Conservation (phyloP, 2,797 vertebrate genomes). For the Melanogrammus aeglefinus region DNA sequence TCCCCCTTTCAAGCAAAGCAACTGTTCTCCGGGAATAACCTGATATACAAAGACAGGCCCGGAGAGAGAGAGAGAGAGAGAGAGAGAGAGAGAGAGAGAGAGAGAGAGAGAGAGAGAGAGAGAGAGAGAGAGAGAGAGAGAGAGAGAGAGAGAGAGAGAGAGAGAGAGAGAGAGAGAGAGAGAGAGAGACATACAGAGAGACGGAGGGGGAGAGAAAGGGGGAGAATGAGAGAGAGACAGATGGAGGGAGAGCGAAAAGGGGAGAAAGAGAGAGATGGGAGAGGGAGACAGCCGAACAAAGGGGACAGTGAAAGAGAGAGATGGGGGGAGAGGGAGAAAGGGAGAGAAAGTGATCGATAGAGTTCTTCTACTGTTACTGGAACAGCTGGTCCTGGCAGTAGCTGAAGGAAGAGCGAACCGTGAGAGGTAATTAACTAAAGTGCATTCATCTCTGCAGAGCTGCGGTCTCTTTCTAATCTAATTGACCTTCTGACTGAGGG, state of each 20-base stretch:
- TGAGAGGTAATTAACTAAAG: neutral
- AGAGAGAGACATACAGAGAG: too few relatives aligned
- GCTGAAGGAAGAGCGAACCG: neutral
- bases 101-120: neutral
- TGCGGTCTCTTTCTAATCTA: neutral
- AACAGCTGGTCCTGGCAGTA: neutral
- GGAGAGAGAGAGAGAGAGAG: neutral
- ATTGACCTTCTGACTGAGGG: neutral
- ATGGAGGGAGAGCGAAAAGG: neutral
- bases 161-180: neutral
- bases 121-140: neutral
- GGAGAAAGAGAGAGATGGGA: neutral
- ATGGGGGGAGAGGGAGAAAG: neutral
- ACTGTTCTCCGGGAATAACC: conserved; percentile 36
- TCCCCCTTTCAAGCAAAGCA: conserved; percentile 39
- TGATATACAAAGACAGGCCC: neutral
- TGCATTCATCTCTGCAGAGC: neutral
- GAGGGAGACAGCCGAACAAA: too few relatives aligned
- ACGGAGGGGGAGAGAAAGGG: too few relatives aligned
- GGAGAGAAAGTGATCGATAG: neutral
- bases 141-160: neutral
- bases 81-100: too few relatives aligned
- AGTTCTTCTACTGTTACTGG: neutral
- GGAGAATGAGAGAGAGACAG: neutral
- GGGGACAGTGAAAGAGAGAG: too few relatives aligned